Conservation (phyloP, 2,888 invertebrate species). For the Drosophila borborema region DNA sequence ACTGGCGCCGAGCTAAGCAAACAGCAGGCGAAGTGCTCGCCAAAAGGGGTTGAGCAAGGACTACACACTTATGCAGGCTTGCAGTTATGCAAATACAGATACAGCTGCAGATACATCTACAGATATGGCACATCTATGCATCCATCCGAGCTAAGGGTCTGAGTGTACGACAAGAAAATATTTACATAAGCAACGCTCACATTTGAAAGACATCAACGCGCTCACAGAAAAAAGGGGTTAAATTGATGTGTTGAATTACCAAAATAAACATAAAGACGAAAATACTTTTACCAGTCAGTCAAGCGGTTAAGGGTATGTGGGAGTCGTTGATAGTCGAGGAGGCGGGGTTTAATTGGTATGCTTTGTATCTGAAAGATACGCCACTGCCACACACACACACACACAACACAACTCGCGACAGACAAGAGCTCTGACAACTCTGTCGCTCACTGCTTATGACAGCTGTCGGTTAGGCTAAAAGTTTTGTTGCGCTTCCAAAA, state of each 20-base stretch:
- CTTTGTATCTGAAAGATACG: slow-evolving; percentile 68
- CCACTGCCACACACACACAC: slow-evolving; percentile 6
- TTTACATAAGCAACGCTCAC: slow-evolving; percentile 72
- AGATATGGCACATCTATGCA: not conserved
- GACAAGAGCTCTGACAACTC: slow-evolving; percentile 54
- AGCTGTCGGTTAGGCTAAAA: slow-evolving; percentile 64
- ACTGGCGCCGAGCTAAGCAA: slow-evolving; percentile 72
- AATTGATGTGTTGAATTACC: slow-evolving; percentile 75
- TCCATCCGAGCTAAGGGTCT: slow-evolving; percentile 19
- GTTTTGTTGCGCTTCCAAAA: slow-evolving; percentile 48
- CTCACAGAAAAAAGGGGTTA: slow-evolving; percentile 56
- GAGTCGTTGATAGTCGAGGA: not conserved
- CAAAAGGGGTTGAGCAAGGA: slow-evolving; percentile 45
- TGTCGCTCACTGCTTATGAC: slow-evolving; percentile 71
- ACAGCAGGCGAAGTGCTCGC: slow-evolving; percentile 37
- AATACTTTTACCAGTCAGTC: slow-evolving; percentile 62
- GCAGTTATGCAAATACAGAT: slow-evolving; percentile 67
- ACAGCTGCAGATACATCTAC: slow-evolving; percentile 32
- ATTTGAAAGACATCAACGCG: slow-evolving; percentile 71
- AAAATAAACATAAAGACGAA: slow-evolving; percentile 76
- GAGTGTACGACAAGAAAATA: slow-evolving; percentile 47
- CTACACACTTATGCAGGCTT: slow-evolving; percentile 46
- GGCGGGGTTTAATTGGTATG: slow-evolving; percentile 68
- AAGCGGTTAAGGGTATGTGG: slow-evolving; percentile 31
- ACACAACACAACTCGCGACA: slow-evolving; percentile 19